Evolutionary conservation across 2,888 invertebrate species (phyloP), one percentile per base, ranked within the genome.

Genomic region (Meiosimyza platycephala): DNA sequence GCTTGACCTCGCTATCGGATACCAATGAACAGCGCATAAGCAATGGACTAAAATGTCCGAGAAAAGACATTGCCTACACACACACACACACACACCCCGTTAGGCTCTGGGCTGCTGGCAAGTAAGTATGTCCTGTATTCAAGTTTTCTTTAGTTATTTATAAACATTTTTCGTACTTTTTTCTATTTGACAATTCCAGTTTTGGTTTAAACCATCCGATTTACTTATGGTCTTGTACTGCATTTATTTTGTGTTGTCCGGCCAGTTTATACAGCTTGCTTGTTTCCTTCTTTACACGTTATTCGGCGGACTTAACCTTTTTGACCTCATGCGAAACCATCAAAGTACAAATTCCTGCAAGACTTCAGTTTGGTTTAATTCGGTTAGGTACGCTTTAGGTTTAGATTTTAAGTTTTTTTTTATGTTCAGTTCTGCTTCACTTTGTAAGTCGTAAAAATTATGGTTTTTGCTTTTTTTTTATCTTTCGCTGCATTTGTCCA

Each of bases 301-400:
- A 57, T 64, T 57, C 64, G 55, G 59, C 71, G n/a, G 67, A 40
- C 65, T 22, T 72, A 55, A 67, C 72, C 72, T 68, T 66, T 54
- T 15, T 72, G 72, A 72, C 72, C 73, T 73, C 73, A 48, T 70
- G 73, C 70, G 73, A 73, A 73, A 70, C 70, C 65, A 60, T 65
- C 73, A 57, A 66, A 70, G 70, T 70, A 57, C 54, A 54, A 54
- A 70, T 70, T 70, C 70, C 59, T 60, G 18, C 33, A 11, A 51
- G 59, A n/a, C 18, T 57, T 47, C 63, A 18, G 15, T 54, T 59
- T 47, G 63, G 16, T 52, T 64, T 64, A 64, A 51, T 60, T 60
- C 18, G 33, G 40, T 22, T 51, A 18, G 47, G 52, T 22, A 40
- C 63, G 54, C 57, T 48, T 69, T 70, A 33, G 62, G 67, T 57